phyloP scores from a whole-genome alignment of 1,140 invertebrate species.

The Stenopsyche tienmushanensis region DNA sequence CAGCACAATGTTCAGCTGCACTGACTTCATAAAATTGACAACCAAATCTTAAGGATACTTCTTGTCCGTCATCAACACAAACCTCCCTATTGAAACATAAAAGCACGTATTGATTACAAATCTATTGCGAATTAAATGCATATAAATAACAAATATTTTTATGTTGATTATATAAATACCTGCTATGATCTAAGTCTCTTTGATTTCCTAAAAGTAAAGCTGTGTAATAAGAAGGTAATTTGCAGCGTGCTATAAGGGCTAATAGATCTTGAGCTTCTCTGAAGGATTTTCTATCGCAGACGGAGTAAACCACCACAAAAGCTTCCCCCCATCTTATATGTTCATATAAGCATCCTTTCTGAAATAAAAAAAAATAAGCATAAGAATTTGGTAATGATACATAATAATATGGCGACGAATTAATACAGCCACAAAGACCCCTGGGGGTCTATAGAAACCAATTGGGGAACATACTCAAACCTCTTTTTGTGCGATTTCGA shows the following conservation, averaged over 20 bases:
- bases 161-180: conserved; percentile 54
- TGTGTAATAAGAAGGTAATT: conserved; percentile 69
- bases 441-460: no score
- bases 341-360: conserved; percentile 70
- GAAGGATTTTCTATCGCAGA: conserved; percentile 74
- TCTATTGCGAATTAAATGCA: background rate
- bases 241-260: conserved; percentile 67
- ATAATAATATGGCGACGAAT: no score
- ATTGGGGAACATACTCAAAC: no score
- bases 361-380: conserved; percentile 36
- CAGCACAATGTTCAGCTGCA: conserved; percentile 76
- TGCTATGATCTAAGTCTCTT: conserved; percentile 77
- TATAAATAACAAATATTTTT: background rate
- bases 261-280: conserved; percentile 70
- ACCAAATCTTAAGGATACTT: conserved; percentile 72
- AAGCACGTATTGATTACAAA: background rate
- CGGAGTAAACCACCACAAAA: conserved; percentile 83
- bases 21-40: conserved; percentile 87
- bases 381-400: no score
- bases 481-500: no score
- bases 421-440: no score
- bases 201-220: conserved; percentile 80
- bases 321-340: conserved; percentile 82
- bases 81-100: conserved; percentile 64
- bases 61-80: conserved; percentile 78